Percentiles rank a stretch among this genome's conserved stretches.
Conservation (phyloP, 2,797 vertebrate genomes). For the Enteromius paludinosus region DNA sequence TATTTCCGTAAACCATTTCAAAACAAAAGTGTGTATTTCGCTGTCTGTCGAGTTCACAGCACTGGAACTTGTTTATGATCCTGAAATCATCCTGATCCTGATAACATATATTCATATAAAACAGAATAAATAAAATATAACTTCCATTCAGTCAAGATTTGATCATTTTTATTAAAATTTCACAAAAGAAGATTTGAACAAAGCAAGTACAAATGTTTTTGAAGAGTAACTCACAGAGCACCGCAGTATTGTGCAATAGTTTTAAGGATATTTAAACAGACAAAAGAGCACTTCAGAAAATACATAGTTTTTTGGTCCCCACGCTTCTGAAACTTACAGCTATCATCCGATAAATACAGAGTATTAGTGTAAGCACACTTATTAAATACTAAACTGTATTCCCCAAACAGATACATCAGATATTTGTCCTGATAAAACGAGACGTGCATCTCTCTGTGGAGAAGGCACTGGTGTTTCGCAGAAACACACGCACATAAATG, state of each 20-base stretch:
- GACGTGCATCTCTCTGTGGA: background rate
- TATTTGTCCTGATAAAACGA: conserved; percentile 7
- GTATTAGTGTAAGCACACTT: background rate
- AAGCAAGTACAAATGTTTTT: background rate
- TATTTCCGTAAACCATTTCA: background rate
- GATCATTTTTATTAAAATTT: conserved; percentile 3
- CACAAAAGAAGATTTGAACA: background rate
- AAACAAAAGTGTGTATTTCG: background rate
- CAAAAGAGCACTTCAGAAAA: background rate
- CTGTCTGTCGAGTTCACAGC: background rate
- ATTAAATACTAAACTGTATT: conserved; percentile 7
- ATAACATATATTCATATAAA: background rate
- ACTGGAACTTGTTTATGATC: background rate
- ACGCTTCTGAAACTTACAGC: background rate
- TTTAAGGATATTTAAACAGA: background rate
- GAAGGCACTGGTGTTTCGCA: background rate
- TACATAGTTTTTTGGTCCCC: conserved; percentile 14
- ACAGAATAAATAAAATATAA: background rate
- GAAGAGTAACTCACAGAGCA: background rate
- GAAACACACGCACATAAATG: background rate
- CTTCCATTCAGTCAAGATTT: background rate
- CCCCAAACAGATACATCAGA: background rate
- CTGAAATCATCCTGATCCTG: no score
- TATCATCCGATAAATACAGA: background rate
- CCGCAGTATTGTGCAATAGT: background rate